Base-by-base conservation (phyloP, 1,140 invertebrate species). In the Pseudoatta argentina region DNA sequence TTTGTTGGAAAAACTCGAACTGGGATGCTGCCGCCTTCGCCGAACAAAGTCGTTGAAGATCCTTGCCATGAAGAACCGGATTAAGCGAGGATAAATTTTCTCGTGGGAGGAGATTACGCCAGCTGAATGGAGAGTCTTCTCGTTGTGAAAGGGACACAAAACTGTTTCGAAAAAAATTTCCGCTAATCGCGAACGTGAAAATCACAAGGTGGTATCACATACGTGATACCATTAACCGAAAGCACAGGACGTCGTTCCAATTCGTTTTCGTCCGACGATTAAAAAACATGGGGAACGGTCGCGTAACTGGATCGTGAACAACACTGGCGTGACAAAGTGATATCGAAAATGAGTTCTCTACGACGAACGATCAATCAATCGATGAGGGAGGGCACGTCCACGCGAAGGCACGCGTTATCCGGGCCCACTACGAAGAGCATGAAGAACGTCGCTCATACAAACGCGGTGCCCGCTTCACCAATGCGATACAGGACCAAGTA, bases 401-500 rank as follows among this genome's bases (percentile, higher is more conserved):
- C 90, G n/a, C 91, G 93, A 7, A 87, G 94, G 1, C 91, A 93
- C 79, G 94, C 92, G 24, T 86, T 94, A 21, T 86, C 92, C 61
- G 93, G 91, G 16, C 86, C 88, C 39, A 93, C 86, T 21, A 88
- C 93, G 18, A 94, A 92, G 78, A 93, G 92, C 72, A 72, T 94
- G 53, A 93, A 91, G 59, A 93, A 91, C 86, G 83, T 93, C 69
- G 72, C 92, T 1, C 91, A 93, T 67, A 75, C 82, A 12, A 90
- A 88, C 67, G 81, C 91, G 21, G 86, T 86, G n/a, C 87, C 91
- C 4, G 92, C 88, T 24, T 94, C 93, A 1, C 94, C 93, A 3
- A 86, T 94, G 7, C 88, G 93, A 16, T 75, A 91, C 12, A 87
- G 93, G 14, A 91, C 93, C 86, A 95, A 95, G 83, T 95, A 95